Evolutionary conservation across 2,797 vertebrate genomes (phyloP), one percentile per base, ranked within the genome.

Genomic region (Pseudomugil gertrudae): DNA sequence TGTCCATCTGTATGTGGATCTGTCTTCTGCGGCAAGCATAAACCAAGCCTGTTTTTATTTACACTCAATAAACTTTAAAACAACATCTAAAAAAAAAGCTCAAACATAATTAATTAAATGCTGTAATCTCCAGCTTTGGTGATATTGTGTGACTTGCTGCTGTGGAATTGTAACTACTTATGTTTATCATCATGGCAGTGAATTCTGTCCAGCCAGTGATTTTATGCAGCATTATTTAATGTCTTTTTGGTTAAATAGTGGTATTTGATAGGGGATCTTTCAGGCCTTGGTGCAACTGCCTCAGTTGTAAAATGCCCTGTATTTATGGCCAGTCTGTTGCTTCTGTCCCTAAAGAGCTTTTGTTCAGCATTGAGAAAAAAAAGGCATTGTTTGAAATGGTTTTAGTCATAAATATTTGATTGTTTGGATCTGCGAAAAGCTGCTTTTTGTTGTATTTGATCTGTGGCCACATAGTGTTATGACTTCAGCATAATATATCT

Each of bases 161-260:
- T 72, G 67, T 84, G 77, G 70, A n/a, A n/a, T 78, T 74, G 65
- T 69, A 65, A 38, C 35, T 2, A 2, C 77, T 89, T 74, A 84
- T 90, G 75, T 57, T 74, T 87, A 84, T 90, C 76, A 87, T 85
- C 65, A 71, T 66, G 32, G 50, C 72, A 70, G 83, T 81, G 79
- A 66, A 72, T 77, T 84, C 74, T 57, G 59, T 69, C 62, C 58
- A 61, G 63, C 43, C 58, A 56, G 60, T 64, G 66, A 74, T 69
- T 82, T 74, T 69, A 62, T 62, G 62, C 73, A 54, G 27, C 13
- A 0, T 54, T 67, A 76, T 82, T 85, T 84, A 63, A 74, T 75
- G 68, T 71, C 81, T 79, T 50, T 75, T 84, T n/a, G n/a, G n/a
- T n/a, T n/a, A n/a, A 74, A 76, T 73, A 83, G 78, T 57, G 53